Evolutionary conservation across 2,113 vertebrate genomes (phyloP).

Genomic region (Erythrolamprus reginae): DNA sequence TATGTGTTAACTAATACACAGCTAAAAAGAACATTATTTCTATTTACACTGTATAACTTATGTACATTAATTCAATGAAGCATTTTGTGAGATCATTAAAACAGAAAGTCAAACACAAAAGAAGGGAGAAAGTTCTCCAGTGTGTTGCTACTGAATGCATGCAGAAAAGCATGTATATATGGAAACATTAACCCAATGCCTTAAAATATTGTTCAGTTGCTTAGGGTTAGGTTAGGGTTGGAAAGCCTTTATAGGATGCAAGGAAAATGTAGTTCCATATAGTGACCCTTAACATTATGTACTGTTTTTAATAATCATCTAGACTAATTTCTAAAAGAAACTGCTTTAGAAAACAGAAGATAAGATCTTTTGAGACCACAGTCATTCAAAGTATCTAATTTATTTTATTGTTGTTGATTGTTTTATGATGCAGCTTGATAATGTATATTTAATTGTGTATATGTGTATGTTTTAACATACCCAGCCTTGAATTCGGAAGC

Average conservation of each 20-base stretch:
- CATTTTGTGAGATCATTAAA: conserved; percentile 2
- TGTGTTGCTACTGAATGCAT: not conserved
- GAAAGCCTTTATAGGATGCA: not conserved
- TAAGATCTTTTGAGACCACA: not conserved
- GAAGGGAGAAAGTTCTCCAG: not conserved
- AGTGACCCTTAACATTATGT: not conserved
- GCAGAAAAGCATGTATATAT: not conserved
- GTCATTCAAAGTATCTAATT: not conserved
- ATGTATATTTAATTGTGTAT: not conserved
- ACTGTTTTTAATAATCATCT: not conserved
- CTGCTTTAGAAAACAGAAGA: not conserved
- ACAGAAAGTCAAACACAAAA: not conserved
- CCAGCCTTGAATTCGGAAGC: not conserved
- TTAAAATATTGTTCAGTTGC: not conserved
- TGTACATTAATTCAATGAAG: not conserved
- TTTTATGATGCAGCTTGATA: conserved; percentile 11
- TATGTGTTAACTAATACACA: conserved; percentile 18
- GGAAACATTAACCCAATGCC: not conserved
- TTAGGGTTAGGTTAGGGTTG: not conserved
- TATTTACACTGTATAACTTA: conserved; percentile 11
- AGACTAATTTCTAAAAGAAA: not conserved
- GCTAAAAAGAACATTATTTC: not conserved
- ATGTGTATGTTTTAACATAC: not conserved
- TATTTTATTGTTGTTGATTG: not conserved
- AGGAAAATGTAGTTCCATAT: not conserved